Base-by-base conservation (phyloP, 2,888 invertebrate species). In the Apamea anceps region DNA sequence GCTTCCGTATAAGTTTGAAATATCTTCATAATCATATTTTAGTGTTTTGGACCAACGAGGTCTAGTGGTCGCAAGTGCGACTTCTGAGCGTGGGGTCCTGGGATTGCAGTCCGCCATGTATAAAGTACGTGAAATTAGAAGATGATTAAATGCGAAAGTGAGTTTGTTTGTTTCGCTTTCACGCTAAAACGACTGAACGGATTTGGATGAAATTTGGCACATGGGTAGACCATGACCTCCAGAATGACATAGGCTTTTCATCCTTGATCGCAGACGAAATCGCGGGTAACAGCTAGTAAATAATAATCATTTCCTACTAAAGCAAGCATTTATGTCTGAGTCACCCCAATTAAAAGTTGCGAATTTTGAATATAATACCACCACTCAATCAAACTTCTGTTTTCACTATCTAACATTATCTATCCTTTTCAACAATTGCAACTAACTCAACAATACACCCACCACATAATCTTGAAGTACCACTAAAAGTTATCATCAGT, bases 1-100 rank as follows among this genome's bases (percentile, higher is more conserved):
- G 45, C 80, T 75, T 75, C 85, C 80, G 75, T 51, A 42, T 65
- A 7, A 21, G 65, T 65, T 70, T 66, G 7, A 73, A 32, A 63
- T 18, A 10, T 79, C 60, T 72, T 84, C 28, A 66, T 70, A 70
- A 68, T 57, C 1, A n/a, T n/a, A 25, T 25, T 25, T 57, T 25
- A n/a, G n/a, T n/a, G n/a, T 25, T 57, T 57, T 57, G 25, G 25
- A 57, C 4, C 25, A n/a, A 57, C 7, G 25, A 12, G 57, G 4
- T 25, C 25, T 25, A 25, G 25, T 57, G 25, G 25, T 12, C 0
- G 57, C n/a, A 25, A n/a, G 25, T 57, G 57, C 57, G 3, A n/a
- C 3, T 57, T 57, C 25, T 13, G 57, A 60, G 57, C 12, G 13
- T 60, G 12, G 25, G 12, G n/a, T 60, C 5, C n/a, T n/a, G n/a